phyloP scores from a whole-genome alignment of 2,888 invertebrate species.

The Caenorhabditis becei region DNA sequence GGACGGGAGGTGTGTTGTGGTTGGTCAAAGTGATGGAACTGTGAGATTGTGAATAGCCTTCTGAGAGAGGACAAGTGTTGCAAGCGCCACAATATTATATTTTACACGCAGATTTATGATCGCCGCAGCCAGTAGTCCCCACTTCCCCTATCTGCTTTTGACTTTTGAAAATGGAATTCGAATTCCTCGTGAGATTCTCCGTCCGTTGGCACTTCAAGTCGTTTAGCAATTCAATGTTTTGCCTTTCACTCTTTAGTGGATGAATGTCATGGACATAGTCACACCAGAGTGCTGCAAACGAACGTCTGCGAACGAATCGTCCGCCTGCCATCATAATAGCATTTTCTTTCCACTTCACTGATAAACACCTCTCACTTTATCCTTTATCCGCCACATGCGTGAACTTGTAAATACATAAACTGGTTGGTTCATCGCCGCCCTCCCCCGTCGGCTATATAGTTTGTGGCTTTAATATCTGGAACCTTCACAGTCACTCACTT shows the following conservation, averaged over 20 bases:
- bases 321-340: slow-evolving; percentile 33
- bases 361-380: slow-evolving; percentile 40
- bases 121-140: background rate
- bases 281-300: background rate
- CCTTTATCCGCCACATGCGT: slow-evolving; percentile 15
- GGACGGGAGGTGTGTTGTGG: slow-evolving; percentile 26
- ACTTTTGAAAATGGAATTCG: slow-evolving; percentile 16
- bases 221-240: slow-evolving; percentile 4
- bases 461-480: slow-evolving; percentile 18
- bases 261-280: background rate
- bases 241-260: background rate
- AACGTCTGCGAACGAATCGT: background rate
- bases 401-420: slow-evolving; percentile 35
- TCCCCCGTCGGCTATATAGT: slow-evolving; percentile 18
- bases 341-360: slow-evolving; percentile 61
- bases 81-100: slow-evolving; percentile 27
- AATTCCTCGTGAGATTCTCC: no score
- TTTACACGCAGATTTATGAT: slow-evolving; percentile 14
- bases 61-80: slow-evolving; percentile 42
- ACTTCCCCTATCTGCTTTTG: background rate
- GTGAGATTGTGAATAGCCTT: slow-evolving; percentile 42
- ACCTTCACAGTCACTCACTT: no score
- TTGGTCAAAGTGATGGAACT: slow-evolving; percentile 60
- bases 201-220: slow-evolving; percentile 13
- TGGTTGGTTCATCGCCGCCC: slow-evolving; percentile 16